A percentile compares a stretch with the other conserved stretches of the same genome.
Evolutionary conservation across 2,113 vertebrate species (phyloP).

Genomic region (Peromyscus maniculatus): DNA sequence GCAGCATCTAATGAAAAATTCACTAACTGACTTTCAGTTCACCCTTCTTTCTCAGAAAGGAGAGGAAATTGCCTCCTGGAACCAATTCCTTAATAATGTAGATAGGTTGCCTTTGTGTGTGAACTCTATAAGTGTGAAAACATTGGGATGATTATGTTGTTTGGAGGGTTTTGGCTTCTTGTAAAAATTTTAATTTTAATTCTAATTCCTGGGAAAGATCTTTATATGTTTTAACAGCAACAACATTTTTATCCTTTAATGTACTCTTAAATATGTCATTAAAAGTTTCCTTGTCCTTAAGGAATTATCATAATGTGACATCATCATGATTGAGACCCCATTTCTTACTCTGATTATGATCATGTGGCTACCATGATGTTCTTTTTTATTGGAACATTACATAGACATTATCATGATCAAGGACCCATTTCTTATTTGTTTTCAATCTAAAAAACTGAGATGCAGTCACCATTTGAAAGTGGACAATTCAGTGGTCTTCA

Average conservation of each 20-base stretch:
- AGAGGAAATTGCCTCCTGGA: conserved; percentile 95
- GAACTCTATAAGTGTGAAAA: conserved; percentile 95
- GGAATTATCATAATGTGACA: conserved; percentile 92
- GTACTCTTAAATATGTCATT: conserved; percentile 94
- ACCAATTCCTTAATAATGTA: conserved; percentile 81
- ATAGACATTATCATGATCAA: conserved; percentile 93
- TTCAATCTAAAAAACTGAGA: conserved; percentile 54
- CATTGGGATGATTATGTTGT: conserved; percentile 96
- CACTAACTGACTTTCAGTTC: conserved; percentile 94
- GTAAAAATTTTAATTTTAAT: conserved; percentile 96
- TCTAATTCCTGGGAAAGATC: conserved; percentile 95
- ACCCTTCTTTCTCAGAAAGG: conserved; percentile 97
- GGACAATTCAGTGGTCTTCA: conserved; percentile 58
- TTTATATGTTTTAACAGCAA: conserved; percentile 95
- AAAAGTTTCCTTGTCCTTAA: conserved; percentile 93
- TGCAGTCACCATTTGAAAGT: conserved; percentile 63
- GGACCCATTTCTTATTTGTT: conserved; percentile 92
- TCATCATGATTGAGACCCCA: conserved; percentile 95
- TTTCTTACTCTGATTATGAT: conserved; percentile 91
- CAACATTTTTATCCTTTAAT: conserved; percentile 93
- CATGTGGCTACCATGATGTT: conserved; percentile 51
- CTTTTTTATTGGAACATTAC: conserved; percentile 52
- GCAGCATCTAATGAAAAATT: conserved; percentile 95
- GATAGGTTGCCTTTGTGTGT: conserved; percentile 92
- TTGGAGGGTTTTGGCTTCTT: conserved; percentile 97